phyloP scores from a whole-genome alignment of 2,888 invertebrate species.

The Chrysomela aeneicollis region DNA sequence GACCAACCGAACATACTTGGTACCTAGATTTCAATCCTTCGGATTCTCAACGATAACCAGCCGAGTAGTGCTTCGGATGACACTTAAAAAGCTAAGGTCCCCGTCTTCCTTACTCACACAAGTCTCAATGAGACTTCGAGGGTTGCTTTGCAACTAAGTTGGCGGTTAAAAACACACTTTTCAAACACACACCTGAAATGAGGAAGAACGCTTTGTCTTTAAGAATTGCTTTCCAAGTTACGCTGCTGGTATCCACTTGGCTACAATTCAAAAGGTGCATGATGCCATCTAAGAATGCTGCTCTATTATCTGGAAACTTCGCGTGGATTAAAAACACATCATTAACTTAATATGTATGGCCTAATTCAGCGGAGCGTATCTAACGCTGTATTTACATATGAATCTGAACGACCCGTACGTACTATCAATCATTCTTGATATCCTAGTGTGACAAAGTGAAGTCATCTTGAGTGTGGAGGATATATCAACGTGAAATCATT shows the following conservation, averaged over 20 bases:
- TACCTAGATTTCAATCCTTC: too few species aligned
- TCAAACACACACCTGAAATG: too few species aligned
- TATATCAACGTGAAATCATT: neutral
- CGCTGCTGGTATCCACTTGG: conserved; percentile 32
- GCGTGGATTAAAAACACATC: conserved; percentile 44
- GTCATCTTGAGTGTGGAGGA: neutral
- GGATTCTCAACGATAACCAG: too few species aligned
- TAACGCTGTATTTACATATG: conserved; percentile 49
- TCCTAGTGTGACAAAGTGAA: conserved; percentile 25
- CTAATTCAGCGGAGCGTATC: conserved; percentile 45
- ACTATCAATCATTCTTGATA: conserved; percentile 33
- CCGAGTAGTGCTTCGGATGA: too few species aligned
- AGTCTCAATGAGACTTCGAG: too few species aligned
- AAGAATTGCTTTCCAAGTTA: neutral
- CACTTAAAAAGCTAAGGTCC: too few species aligned
- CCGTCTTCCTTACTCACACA: too few species aligned
- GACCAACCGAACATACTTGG: too few species aligned
- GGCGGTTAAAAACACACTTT: too few species aligned
- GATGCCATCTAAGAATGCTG: conserved; percentile 36
- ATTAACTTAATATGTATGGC: conserved; percentile 46
- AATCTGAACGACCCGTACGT: conserved; percentile 41
- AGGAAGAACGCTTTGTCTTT: too few species aligned
- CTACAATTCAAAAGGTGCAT: conserved; percentile 40
- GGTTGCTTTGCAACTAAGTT: too few species aligned
- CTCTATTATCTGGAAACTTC: conserved; percentile 41